Evolutionary conservation across 1,140 invertebrate species (phyloP), one percentile per base, ranked within the genome.

Genomic region (Hylaeus anthracinus): DNA sequence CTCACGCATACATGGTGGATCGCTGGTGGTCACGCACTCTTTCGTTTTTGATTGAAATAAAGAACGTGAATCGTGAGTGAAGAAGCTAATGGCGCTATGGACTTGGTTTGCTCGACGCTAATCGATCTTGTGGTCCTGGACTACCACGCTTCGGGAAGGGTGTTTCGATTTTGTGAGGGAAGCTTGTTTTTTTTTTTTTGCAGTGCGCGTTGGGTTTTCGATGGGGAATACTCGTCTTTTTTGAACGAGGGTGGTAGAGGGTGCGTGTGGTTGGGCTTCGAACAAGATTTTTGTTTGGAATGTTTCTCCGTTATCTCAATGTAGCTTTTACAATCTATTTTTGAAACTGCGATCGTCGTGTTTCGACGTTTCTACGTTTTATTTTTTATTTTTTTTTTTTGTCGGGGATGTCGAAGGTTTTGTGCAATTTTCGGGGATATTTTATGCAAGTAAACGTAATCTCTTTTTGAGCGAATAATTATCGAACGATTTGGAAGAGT

Each of bases 1-100:
- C 58, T 1, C 58, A 60, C n/a, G n/a, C n/a, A 60, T n/a, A n/a
- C 45, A 51, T 67, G 45, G 48, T 67, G 51, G 53, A 67, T 67
- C 41, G 51, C 43, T 66, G 58, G n/a, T 45, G 26, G 9, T 9
- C 48, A 65, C 8, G 64, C 45, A 5, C 10, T 26, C 63, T 64
- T n/a, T 56, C 3, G 1, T 61, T 66, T 48, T 45, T 48, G 1
- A 43, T 26, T 26, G 26, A 26, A 26, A 26, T 26, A 26, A 26
- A 26, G 26, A 26, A 12, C 43, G 45, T 12, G 1, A 10, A 67
- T 37, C n/a, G 41, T 14, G 43, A n/a, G 63, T 9, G 51, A 45
- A 37, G n/a, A 14, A 67, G 41, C 9, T 37, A 56, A 26, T 55
- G 4, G 43, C 41, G 45, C 3, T 56, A 39, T 61, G 64, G 43